A percentile compares a stretch with the other conserved stretches of the same genome.
Conservation (phyloP, 1,140 invertebrate species). For the Cecropterus lyciades region DNA sequence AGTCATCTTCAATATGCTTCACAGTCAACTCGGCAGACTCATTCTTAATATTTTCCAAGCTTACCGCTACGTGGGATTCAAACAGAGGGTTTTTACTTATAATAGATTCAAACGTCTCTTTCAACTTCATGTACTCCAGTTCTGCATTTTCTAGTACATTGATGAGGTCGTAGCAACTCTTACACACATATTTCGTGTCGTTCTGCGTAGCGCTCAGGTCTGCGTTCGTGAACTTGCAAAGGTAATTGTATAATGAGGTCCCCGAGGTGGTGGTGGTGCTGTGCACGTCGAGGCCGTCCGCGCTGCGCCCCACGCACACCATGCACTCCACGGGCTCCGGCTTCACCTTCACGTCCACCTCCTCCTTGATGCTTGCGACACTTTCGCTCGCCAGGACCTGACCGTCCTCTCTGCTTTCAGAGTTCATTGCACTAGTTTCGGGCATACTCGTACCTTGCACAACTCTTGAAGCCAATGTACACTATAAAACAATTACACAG, state of each 20-base stretch:
- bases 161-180: slow-evolving; percentile 66
- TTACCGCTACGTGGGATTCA: slow-evolving; percentile 38
- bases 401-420: slow-evolving; percentile 48
- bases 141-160: slow-evolving; percentile 71
- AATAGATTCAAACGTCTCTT: slow-evolving; percentile 69
- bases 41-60: slow-evolving; percentile 55
- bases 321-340: slow-evolving; percentile 65
- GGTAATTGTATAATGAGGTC: slow-evolving; percentile 56
- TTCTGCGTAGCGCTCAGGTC: slow-evolving; percentile 44
- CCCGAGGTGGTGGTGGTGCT: slow-evolving; percentile 55
- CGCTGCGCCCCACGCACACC: slow-evolving; percentile 56
- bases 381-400: slow-evolving; percentile 43
- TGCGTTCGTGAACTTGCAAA: slow-evolving; percentile 57
- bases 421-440: slow-evolving; percentile 55
- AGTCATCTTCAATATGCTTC: slow-evolving; percentile 56
- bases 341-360: slow-evolving; percentile 62
- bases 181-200: slow-evolving; percentile 62
- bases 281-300: slow-evolving; percentile 55
- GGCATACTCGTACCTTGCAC: slow-evolving; percentile 45
- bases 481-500: slow-evolving; percentile 30
- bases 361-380: slow-evolving; percentile 58
- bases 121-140: slow-evolving; percentile 67
- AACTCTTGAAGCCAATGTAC: slow-evolving; percentile 20
- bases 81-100: slow-evolving; percentile 74
- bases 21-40: slow-evolving; percentile 42